Evolutionary conservation across 1,140 invertebrate genomes (phyloP), one percentile per base, ranked within the genome.

Genomic region (Drosophila punjabiensis): DNA sequence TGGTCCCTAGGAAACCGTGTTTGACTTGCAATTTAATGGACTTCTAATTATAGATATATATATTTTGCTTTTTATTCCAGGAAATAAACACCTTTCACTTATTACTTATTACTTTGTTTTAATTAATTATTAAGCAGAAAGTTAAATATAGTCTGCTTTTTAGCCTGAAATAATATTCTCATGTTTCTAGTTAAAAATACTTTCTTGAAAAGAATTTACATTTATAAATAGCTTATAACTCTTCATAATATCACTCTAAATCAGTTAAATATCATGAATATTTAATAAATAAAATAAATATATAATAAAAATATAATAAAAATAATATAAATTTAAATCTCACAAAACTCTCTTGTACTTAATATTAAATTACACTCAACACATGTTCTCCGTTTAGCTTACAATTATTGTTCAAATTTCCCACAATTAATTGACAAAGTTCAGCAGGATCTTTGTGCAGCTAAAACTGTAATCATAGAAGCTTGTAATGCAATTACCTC

Each of bases 401-500:
- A 1, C 24, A 50, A 67, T 50, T 14, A 69, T 67, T 39, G 28
- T 33, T 37, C 28, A 11, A 9, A 33, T 67, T 67, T 48, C 9
- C 9, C 16, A 9, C 18, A 41, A 69, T 69, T 41, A 24, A 28
- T 69, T 43, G 41, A 16, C 67, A 28, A 11, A 68, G 5, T 20
- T 13, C 43, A 53, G 3, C 35, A 18, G n/a, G 24, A 53, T 13
- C 20, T 13, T n/a, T 41, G 9, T 52, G 30, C 28, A 6, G 14
- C 4, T 6, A 5, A 74, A 74, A 74, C 68, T 61, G 70, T 73
- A 73, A 73, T 73, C 35, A 74, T 14, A 8, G 10, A 24, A 32
- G 13, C n/a, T 14, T 41, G 20, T 48, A 20, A 62, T 39, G 33
- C 43, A 61, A 70, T 68, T 69, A 69, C 48, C 7, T 10, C 13